Evolutionary conservation across 2,113 vertebrate genomes (phyloP).

Genomic region (Aramus guarauna): DNA sequence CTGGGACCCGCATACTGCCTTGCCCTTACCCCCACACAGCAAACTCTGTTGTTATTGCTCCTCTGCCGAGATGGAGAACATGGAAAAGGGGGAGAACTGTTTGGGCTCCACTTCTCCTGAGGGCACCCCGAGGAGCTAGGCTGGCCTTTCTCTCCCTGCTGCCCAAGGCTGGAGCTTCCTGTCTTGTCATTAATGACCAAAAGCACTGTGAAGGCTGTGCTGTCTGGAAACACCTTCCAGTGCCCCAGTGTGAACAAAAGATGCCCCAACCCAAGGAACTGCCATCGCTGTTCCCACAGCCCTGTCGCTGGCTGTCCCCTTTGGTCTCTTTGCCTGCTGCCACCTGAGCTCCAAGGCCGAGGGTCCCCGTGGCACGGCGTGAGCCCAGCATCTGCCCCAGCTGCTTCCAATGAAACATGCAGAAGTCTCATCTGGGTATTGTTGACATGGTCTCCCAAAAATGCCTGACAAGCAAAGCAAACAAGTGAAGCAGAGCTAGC

Average conservation of each 20-base stretch:
- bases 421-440: background rate
- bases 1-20: background rate
- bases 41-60: background rate
- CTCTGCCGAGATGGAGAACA: background rate
- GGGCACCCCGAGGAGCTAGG: background rate
- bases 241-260: background rate
- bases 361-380: rapidly evolving
- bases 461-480: background rate
- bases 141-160: background rate
- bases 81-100: background rate
- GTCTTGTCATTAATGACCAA: rapidly evolving
- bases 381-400: rapidly evolving
- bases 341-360: background rate
- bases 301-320: background rate
- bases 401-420: background rate
- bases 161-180: background rate
- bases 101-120: background rate
- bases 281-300: background rate
- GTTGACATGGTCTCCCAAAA: background rate
- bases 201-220: background rate
- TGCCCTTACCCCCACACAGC: background rate
- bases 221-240: background rate
- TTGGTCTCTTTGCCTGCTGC: background rate
- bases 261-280: background rate
- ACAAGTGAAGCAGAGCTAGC: background rate